These are phyloP conservation scores for Scaptomyza tumidula DNA, from an alignment of 2,888 invertebrate genomes.

Conservation along the genomic window DNA sequence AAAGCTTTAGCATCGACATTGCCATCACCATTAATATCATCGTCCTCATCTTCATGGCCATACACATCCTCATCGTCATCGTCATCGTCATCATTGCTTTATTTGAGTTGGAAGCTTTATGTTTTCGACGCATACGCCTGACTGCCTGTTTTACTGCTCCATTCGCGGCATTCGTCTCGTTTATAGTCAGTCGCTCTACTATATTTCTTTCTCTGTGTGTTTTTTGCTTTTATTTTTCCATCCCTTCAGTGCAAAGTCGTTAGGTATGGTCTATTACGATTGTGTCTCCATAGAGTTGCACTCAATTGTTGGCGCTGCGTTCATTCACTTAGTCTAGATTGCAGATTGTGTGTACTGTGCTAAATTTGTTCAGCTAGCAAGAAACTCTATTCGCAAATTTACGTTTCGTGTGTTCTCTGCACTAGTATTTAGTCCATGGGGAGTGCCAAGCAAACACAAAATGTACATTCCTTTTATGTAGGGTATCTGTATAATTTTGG, in stretches of 20 bases:
- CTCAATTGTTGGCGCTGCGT: slow-evolving; percentile 47
- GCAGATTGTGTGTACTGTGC: slow-evolving; percentile 51
- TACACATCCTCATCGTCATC: slow-evolving; percentile 12
- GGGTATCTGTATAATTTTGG: neutral
- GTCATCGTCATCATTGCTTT: slow-evolving; percentile 53
- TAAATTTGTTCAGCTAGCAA: slow-evolving; percentile 70
- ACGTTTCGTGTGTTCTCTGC: slow-evolving; percentile 38
- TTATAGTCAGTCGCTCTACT: slow-evolving; percentile 2
- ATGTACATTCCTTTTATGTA: neutral
- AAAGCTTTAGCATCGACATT: slow-evolving; percentile 15
- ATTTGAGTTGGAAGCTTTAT: slow-evolving; percentile 66
- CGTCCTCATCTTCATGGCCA: slow-evolving; percentile 23
- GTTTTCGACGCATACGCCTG: slow-evolving; percentile 62
- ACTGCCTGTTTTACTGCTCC: slow-evolving; percentile 56
- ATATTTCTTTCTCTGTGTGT: slow-evolving; percentile 5
- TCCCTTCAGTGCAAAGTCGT: slow-evolving; percentile 66
- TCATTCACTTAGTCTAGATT: slow-evolving; percentile 55
- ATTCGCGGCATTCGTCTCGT: slow-evolving; percentile 32
- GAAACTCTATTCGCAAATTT: slow-evolving; percentile 65
- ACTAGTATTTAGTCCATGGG: neutral
- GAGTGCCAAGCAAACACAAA: slow-evolving; percentile 14
- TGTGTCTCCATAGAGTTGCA: slow-evolving; percentile 66
- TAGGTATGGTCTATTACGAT: slow-evolving; percentile 75
- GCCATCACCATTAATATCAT: slow-evolving; percentile 13
- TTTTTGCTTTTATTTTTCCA: neutral